Percentiles rank a stretch among this genome's conserved stretches.
Evolutionary conservation across 2,113 vertebrate species (phyloP).

Genomic region (Psophia crepitans): DNA sequence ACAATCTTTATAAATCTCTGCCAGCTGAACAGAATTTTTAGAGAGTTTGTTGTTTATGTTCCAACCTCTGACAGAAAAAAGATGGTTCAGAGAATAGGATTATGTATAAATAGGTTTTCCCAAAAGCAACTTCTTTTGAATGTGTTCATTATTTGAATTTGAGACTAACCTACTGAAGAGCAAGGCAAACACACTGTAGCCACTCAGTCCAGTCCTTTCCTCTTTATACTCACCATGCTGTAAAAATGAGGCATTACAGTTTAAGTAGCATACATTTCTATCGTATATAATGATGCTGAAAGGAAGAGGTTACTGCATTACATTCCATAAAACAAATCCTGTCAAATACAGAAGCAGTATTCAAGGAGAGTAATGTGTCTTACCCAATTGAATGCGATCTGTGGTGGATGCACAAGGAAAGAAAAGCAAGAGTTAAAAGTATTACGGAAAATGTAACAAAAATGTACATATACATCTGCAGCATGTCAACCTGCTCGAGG

Average conservation of each 20-base stretch:
- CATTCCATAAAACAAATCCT: not conserved
- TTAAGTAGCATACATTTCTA: not conserved
- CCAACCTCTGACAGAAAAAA: not conserved
- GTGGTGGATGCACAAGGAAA: constrained; percentile 71
- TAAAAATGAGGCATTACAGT: not conserved
- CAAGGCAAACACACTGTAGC: not conserved
- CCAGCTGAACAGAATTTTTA: not conserved
- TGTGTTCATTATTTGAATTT: not conserved
- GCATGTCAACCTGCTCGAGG: not conserved
- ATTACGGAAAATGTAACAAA: not conserved
- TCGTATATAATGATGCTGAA: not conserved
- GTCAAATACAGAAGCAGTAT: not conserved
- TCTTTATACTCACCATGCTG: not conserved
- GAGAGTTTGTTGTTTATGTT: not conserved
- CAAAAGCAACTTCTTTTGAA: not conserved
- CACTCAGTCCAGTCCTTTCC: not conserved
- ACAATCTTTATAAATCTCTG: not conserved
- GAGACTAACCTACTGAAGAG: not conserved
- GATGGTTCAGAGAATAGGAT: not conserved
- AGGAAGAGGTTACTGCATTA: not conserved
- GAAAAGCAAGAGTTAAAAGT: constrained; percentile 59
- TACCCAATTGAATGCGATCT: constrained; percentile 94
- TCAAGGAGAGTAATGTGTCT: constrained; percentile 62
- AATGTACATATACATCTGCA: not conserved
- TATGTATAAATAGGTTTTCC: not conserved